Base-by-base conservation (phyloP, 2,113 vertebrate genomes). In the Rhizomys pruinosus region DNA sequence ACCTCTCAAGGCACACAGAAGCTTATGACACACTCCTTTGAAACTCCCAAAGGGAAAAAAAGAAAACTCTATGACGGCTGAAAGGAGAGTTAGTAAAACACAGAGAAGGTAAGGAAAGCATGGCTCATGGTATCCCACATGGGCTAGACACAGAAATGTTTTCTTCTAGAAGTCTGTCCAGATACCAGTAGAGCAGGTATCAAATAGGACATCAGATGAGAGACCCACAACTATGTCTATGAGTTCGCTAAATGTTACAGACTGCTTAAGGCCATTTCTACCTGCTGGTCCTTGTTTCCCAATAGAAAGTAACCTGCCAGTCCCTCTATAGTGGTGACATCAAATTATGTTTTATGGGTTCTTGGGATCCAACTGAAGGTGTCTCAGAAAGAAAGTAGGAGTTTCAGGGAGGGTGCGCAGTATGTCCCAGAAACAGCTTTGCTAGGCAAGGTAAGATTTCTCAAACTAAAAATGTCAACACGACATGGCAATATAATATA, bases 391-490 rank as follows among this genome's bases (percentile, higher is more conserved):
- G 5, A 39, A 89, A 74, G 22, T 37, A 52, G 23, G 11, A 20
- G 2, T 25, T n/a, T 37, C 22, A 13, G 3, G 23, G 77, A 61
- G 47, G 42, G 17, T 7, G 19, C 47, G 3, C 2, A 11, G 29
- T 23, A 4, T 91, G 59, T 20, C 44, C 57, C 47, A 63, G 16
- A 47, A 76, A 69, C 52, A 23, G 82, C 74, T 77, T 76, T 89
- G 17, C 61, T 71, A 34, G 16, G 37, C 39, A 78, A 23, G 12
- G 4, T 19, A 20, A 34, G 3, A 17, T 88, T 63, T 76, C 57
- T 84, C 74, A 76, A 42, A 29, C 64, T 76, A 92, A 87, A 91
- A 90, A 23, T 88, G 76, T 64, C 74, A 89, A 32, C 27, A 42
- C 55, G 80, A 2, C 84, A 25, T 20, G 23, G 42, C 57, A 86